Conservation (phyloP, 2,888 invertebrate genomes). For the Syritta pipiens region DNA sequence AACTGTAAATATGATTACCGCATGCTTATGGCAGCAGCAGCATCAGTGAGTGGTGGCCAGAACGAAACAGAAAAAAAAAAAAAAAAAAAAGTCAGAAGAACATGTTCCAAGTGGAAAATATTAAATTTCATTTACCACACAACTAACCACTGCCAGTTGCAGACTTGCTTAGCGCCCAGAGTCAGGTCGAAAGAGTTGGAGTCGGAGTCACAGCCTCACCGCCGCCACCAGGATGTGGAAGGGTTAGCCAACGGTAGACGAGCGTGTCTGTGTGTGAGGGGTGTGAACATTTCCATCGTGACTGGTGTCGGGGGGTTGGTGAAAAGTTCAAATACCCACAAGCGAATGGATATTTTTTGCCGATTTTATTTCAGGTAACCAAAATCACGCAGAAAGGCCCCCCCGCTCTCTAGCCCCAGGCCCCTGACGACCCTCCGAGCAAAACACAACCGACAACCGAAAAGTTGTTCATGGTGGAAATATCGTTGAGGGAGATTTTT, state of each 20-base stretch:
- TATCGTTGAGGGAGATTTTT: neutral
- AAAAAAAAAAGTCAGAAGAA: neutral
- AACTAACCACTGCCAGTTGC: constrained; percentile 65
- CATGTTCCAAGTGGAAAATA: constrained; percentile 51
- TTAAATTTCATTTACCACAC: constrained; percentile 66
- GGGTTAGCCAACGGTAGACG: constrained; percentile 1
- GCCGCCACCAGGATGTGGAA: neutral
- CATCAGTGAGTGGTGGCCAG: neutral
- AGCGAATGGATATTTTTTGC: neutral
- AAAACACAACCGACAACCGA: constrained; percentile 4
- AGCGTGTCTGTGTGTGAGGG: neutral
- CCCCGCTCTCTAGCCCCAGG: too few species aligned
- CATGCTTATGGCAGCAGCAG: constrained; percentile 60
- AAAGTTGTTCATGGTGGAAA: neutral
- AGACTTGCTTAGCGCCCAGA: constrained; percentile 49
- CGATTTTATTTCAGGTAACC: constrained; percentile 12
- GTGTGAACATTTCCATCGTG: constrained; percentile 16
- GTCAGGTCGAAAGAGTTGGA: constrained; percentile 7
- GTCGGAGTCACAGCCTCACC: too few species aligned
- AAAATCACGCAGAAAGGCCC: constrained; percentile 14
- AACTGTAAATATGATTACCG: constrained; percentile 68
- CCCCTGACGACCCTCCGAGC: too few species aligned
- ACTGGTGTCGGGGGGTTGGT: neutral
- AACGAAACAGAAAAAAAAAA: neutral
- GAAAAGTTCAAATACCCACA: constrained; percentile 10